Conservation (phyloP, 2,888 invertebrate species). For the Eilema caniola region DNA sequence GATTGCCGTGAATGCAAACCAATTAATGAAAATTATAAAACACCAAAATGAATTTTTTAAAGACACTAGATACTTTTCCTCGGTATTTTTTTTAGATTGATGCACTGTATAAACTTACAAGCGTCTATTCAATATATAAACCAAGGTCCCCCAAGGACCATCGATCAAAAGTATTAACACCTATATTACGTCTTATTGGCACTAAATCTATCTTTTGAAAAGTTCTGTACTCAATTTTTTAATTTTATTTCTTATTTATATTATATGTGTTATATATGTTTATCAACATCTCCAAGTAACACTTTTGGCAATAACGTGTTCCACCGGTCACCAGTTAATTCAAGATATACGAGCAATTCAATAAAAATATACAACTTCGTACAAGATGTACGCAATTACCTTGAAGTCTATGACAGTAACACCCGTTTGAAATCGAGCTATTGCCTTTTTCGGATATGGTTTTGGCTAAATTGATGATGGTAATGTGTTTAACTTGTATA, state of each 20-base stretch:
- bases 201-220: not conserved
- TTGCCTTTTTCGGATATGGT: conserved; percentile 28
- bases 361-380: not conserved
- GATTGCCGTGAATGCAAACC: too few relatives aligned
- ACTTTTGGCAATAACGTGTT: not conserved
- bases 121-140: too few relatives aligned
- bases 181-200: not conserved
- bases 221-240: not conserved
- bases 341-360: not conserved
- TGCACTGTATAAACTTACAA: too few relatives aligned
- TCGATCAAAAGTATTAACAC: too few relatives aligned
- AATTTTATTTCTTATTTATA: not conserved
- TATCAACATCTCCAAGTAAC: not conserved
- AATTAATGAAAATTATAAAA: not conserved
- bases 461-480: conserved; percentile 16
- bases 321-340: not conserved
- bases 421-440: conserved; percentile 34
- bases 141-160: too few relatives aligned
- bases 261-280: too few relatives aligned
- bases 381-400: conserved; percentile 22
- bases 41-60: too few relatives aligned
- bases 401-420: conserved; percentile 32
- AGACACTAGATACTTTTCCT: too few relatives aligned
- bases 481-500: conserved; percentile 16
- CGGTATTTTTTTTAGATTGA: too few relatives aligned